A percentile compares a stretch with the other conserved stretches of the same genome.
Evolutionary conservation across 2,113 vertebrate genomes (phyloP).

Genomic region (Hypomesus transpacificus): DNA sequence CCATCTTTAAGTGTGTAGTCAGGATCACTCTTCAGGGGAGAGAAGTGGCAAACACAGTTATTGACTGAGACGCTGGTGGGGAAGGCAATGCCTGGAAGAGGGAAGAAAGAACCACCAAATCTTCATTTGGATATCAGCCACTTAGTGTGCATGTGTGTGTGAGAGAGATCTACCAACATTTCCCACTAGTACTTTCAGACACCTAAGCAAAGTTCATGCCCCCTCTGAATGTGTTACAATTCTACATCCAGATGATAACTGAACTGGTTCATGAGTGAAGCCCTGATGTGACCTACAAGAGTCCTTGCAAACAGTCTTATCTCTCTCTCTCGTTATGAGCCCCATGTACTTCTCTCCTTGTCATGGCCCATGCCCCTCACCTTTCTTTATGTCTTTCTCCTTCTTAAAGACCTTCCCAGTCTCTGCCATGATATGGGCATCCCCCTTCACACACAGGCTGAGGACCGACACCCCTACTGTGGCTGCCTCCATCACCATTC

Average conservation of each 20-base stretch:
- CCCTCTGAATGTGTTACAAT: neutral
- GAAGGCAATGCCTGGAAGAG: constrained; percentile 87
- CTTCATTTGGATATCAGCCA: constrained; percentile 50
- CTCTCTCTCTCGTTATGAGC: neutral
- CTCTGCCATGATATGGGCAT: constrained; percentile 87
- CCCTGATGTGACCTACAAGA: neutral
- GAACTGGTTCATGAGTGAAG: neutral
- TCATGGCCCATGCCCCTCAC: constrained; percentile 34
- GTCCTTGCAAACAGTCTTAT: neutral
- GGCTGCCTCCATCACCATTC: constrained; percentile 78
- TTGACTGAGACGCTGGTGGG: constrained; percentile 96
- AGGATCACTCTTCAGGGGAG: constrained; percentile 94
- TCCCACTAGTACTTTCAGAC: neutral
- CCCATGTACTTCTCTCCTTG: neutral
- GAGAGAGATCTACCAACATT: neutral
- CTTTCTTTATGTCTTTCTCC: constrained; percentile 99
- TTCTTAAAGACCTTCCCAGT: constrained; percentile 96
- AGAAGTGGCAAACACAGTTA: constrained; percentile 98
- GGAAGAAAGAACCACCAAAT: constrained; percentile 50
- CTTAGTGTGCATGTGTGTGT: constrained; percentile 25
- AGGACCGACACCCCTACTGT: constrained; percentile 80
- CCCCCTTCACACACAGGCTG: constrained; percentile 89
- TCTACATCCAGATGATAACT: neutral
- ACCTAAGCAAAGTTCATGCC: neutral
- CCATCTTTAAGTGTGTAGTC: constrained; percentile 91